Evolutionary conservation across 2,888 invertebrate genomes (phyloP).

Genomic region (Gymnoscelis rufifasciata): DNA sequence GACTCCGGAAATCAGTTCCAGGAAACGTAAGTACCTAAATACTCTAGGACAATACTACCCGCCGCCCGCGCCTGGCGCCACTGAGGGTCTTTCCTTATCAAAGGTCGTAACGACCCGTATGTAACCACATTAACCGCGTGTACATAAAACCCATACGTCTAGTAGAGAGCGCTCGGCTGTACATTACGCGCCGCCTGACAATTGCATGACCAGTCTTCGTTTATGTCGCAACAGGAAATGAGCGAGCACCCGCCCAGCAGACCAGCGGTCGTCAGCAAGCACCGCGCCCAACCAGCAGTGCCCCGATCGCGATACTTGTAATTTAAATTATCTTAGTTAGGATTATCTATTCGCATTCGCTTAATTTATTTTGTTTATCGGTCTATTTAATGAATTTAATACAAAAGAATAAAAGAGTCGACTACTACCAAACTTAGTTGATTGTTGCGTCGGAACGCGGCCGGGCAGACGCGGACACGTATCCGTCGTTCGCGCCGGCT

Average conservation of each 20-base stretch:
- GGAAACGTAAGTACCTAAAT: slow-evolving; percentile 84
- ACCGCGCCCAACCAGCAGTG: slow-evolving; percentile 71
- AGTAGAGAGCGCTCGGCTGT: slow-evolving; percentile 77
- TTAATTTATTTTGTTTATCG: slow-evolving; percentile 78
- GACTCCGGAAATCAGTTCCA: slow-evolving; percentile 95
- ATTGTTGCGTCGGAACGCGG: slow-evolving; percentile 36
- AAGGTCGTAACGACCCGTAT: slow-evolving; percentile 68
- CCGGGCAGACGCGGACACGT: slow-evolving; percentile 28
- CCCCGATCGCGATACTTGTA: slow-evolving; percentile 68
- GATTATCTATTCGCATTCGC: slow-evolving; percentile 77
- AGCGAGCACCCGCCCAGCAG: slow-evolving; percentile 69
- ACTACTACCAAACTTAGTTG: slow-evolving; percentile 70
- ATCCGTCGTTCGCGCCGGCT: slow-evolving; percentile 33
- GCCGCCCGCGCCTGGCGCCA: slow-evolving; percentile 77
- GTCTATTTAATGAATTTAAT: slow-evolving; percentile 68
- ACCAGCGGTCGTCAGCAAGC: slow-evolving; percentile 70
- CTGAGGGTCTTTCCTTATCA: slow-evolving; percentile 80
- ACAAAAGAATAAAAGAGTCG: slow-evolving; percentile 74
- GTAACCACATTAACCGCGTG: slow-evolving; percentile 79
- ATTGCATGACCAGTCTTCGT: slow-evolving; percentile 79
- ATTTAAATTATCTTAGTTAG: slow-evolving; percentile 75
- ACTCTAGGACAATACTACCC: slow-evolving; percentile 58
- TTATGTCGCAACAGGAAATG: slow-evolving; percentile 79
- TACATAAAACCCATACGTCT: slow-evolving; percentile 70
- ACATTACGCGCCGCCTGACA: slow-evolving; percentile 76